Base-by-base conservation (phyloP, 2,797 vertebrate genomes). In the Eidolon dupreanum region DNA sequence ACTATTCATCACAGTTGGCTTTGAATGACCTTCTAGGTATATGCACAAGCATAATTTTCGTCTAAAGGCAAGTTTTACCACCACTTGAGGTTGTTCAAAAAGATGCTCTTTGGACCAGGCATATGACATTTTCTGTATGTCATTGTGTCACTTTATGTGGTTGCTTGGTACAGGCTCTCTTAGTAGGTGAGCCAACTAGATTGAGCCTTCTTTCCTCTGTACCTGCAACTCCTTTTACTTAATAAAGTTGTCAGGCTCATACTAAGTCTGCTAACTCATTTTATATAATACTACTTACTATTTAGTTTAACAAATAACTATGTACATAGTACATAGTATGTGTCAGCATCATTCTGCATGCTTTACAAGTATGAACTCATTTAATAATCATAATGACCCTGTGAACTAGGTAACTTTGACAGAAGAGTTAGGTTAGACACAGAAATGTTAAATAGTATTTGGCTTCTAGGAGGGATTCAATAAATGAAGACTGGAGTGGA, bases 21-120 rank as follows among this genome's bases (percentile, higher is more conserved):
- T 89, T 81, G 51, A 94, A 66, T 43, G 51, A 81, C 12, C 61
- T 94, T 53, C 65, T 73, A 78, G 12, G 70, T 79, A 53, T 59
- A 87, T 61, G 65, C 19, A 83, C 3, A 82, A 36, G 73, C 84
- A 49, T 90, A 51, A 61, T 88, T 94, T 90, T 93, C 43, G 59
- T 78, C 41, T 75, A 41, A 65, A 87, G 51, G 53, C 33, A 77
- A 65, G 4, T 89, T 91, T 96, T 96, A 66, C n/a, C 24, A 43
- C 24, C 41, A 38, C 9, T 83, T 78, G 38, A 89, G 46, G 22
- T 75, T 90, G 38, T 93, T 93, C 31, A 88, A 36, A 75, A 90
- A 86, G 36, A 31, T 49, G 11, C n/a, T 90, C 1, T 73, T 28
- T 79, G 46, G 51, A 79, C 22, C 65, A 93, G 55, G 73, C 28